These are phyloP conservation scores for Gallinago undulata DNA, from an alignment of 2,113 vertebrate species.

Conservation along the genomic window DNA sequence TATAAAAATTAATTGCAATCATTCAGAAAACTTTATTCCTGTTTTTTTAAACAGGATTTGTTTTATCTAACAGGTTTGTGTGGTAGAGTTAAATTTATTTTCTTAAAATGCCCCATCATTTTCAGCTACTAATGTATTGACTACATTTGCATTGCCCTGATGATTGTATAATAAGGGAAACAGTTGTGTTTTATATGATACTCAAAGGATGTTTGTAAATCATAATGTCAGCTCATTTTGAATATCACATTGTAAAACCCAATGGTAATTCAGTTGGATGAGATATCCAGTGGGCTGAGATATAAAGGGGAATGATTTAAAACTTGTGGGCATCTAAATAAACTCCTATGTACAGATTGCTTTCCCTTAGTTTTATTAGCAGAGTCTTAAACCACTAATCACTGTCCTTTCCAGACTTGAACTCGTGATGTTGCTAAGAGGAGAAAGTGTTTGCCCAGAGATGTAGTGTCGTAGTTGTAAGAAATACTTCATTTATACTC, in stretches of 20 bases:
- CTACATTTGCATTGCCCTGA: slow-evolving; percentile 46
- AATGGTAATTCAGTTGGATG: slow-evolving; percentile 63
- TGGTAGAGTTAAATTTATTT: slow-evolving; percentile 35
- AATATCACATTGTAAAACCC: slow-evolving; percentile 69
- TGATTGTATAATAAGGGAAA: slow-evolving; percentile 53
- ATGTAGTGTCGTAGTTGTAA: not conserved
- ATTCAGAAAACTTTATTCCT: not conserved
- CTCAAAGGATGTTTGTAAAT: slow-evolving; percentile 69
- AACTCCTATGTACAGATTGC: slow-evolving; percentile 68
- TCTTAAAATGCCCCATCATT: slow-evolving; percentile 7
- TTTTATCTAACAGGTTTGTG: slow-evolving; percentile 9
- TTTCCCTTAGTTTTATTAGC: slow-evolving; percentile 41
- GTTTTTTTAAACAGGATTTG: not conserved
- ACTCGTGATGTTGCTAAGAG: not conserved
- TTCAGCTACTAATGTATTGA: slow-evolving; percentile 30
- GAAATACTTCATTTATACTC: not conserved
- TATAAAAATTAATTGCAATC: not conserved
- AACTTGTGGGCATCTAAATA: slow-evolving; percentile 69
- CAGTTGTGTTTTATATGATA: slow-evolving; percentile 70
- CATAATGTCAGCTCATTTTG: slow-evolving; percentile 63
- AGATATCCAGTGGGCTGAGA: slow-evolving; percentile 54
- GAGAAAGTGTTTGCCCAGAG: not conserved
- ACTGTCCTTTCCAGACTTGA: not conserved
- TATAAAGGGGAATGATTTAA: slow-evolving; percentile 60
- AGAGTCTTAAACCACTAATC: not conserved